These are phyloP conservation scores for Thymelicus lineola DNA, from an alignment of 2,888 invertebrate species.

Conservation along the genomic window DNA sequence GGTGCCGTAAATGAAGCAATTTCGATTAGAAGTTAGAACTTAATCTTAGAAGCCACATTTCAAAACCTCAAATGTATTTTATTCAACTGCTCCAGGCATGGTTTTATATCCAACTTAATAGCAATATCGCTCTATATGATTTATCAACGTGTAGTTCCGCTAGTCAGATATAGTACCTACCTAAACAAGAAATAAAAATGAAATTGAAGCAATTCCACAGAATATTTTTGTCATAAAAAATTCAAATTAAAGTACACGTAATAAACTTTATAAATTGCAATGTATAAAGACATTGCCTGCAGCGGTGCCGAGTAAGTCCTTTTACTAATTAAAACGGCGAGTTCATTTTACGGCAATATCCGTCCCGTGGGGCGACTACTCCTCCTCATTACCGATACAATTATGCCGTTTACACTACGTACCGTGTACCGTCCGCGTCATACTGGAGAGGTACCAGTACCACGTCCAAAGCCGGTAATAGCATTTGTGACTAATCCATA, in stretches of 20 bases:
- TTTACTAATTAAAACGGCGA: conserved; percentile 61
- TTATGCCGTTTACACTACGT: conserved; percentile 48
- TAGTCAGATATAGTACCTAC: no score
- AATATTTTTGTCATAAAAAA: no score
- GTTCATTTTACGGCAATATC: conserved; percentile 64
- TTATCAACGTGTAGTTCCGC: no score
- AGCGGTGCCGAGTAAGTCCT: conserved; percentile 47
- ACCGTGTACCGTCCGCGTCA: neutral
- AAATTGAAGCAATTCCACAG: no score
- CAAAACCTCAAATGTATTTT: no score
- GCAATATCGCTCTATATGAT: no score
- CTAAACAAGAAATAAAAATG: no score
- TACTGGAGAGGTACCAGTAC: conserved; percentile 1
- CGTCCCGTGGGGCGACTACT: conserved; percentile 51
- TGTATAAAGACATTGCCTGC: conserved; percentile 23
- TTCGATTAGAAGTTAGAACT: no score
- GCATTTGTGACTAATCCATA: neutral
- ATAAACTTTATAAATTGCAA: neutral
- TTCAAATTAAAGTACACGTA: neutral
- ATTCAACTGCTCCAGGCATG: no score
- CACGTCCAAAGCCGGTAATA: neutral
- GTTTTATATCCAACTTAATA: no score
- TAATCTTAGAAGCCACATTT: no score
- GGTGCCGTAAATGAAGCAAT: no score
- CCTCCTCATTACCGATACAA: conserved; percentile 39